phyloP scores from a whole-genome alignment of 2,797 vertebrate species.

The Acanthurus tractus region DNA sequence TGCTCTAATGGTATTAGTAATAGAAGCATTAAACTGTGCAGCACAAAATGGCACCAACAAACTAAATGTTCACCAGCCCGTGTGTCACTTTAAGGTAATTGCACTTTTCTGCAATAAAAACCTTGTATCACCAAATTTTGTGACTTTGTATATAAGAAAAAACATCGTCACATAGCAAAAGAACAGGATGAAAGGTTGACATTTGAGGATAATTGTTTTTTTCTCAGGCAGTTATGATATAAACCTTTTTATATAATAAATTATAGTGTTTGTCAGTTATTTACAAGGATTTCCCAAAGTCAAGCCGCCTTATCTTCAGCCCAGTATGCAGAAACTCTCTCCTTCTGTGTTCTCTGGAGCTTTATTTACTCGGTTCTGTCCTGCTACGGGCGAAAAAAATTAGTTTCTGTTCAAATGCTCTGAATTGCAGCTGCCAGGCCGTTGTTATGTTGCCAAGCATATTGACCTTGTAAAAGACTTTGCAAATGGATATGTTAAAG shows the following conservation, averaged over 20 bases:
- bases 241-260: neutral
- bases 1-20: neutral
- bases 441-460: slow-evolving; percentile 46
- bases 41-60: neutral
- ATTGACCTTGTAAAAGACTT: slow-evolving; percentile 61
- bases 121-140: no score
- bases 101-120: no score
- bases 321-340: neutral
- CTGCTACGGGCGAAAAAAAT: slow-evolving; percentile 4
- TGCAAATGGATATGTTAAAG: slow-evolving; percentile 48
- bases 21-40: neutral
- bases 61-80: neutral
- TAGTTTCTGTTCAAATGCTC: slow-evolving; percentile 29
- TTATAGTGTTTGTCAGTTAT: neutral
- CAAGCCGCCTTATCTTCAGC: no score
- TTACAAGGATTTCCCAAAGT: no score
- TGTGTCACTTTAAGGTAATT: no score
- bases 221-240: neutral
- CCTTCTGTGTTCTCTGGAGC: neutral
- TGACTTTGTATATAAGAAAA: neutral
- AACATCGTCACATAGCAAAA: neutral
- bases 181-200: neutral
- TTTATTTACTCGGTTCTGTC: slow-evolving; percentile 6
- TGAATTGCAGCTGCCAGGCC: slow-evolving; percentile 34
- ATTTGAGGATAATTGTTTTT: neutral